Evolutionary conservation across 2,797 vertebrate genomes (phyloP), one percentile per base, ranked within the genome.

Genomic region (Falco columbarius): DNA sequence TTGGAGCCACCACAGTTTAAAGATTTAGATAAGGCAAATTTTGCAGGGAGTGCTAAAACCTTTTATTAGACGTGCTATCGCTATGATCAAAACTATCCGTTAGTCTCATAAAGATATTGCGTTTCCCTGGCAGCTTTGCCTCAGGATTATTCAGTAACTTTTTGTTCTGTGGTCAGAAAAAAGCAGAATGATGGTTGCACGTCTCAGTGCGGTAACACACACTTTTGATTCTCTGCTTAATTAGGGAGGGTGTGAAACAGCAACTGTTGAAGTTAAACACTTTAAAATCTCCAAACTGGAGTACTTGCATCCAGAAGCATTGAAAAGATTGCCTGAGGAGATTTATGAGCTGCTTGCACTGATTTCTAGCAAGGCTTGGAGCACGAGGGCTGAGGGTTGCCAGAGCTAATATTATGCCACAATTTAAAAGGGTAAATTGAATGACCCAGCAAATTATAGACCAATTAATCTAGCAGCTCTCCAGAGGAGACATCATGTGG

Each of bases 381-480:
- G 62, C 59, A 67, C 27, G 51, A 92, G 18, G 59, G 30, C 84
- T 89, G 77, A 93, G 55, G 16, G 30, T 67, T 93, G 77, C 77
- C 86, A 90, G 51, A 89, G 51, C 20, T 84, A 92, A 84, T 87
- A 82, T 82, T 76, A 51, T 76, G 46, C 74, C 81, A 84, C 47
- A 80, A 42, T 94, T 93, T 81, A 76, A 92, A 86, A 92, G 81
- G 47, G 51, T 95, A 84, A 92, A 92, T 89, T 2, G 5, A 93
- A 80, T 66, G 89, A 93, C 83, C 90, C 77, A 92, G 66, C n/a
- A 85, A 94, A 96, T 95, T 89, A 89, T 21, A 90, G 81, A 84
- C 7, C 17, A 84, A 93, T 94, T 96, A 94, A 76, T 89, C 76
- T 62, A 61, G 51, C 34, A 75, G 47, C 7, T 58, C 86, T 86